phyloP scores from a whole-genome alignment of 1,140 invertebrate species.

The Condylostylus longicornis region DNA sequence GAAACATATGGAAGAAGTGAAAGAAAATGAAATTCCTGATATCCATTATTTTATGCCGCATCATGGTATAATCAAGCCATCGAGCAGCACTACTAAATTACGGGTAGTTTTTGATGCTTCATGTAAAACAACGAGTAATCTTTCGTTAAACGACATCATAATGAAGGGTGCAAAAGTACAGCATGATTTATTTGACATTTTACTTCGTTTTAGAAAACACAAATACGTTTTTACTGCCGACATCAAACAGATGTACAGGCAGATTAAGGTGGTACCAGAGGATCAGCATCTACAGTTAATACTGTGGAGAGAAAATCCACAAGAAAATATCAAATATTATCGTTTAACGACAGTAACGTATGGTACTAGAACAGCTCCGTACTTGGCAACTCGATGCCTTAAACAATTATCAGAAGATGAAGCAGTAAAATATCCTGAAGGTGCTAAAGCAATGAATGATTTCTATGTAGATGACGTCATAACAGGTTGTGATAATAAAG shows the following conservation, averaged over 20 bases:
- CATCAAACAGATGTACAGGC: constrained; percentile 24
- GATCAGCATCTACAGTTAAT: constrained; percentile 24
- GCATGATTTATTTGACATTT: constrained; percentile 25
- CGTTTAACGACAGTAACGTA: constrained; percentile 23
- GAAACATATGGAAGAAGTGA: constrained; percentile 15
- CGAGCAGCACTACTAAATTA: constrained; percentile 15
- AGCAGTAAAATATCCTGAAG: constrained; percentile 9
- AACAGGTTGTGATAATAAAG: constrained; percentile 14
- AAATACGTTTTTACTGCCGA: constrained; percentile 18
- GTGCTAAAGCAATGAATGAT: constrained; percentile 10
- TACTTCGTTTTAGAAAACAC: constrained; percentile 21
- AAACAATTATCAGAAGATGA: constrained; percentile 26
- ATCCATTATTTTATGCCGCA: constrained; percentile 16
- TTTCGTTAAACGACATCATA: constrained; percentile 21
- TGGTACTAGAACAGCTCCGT: constrained; percentile 17
- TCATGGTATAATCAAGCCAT: constrained; percentile 15
- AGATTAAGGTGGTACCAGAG: constrained; percentile 11
- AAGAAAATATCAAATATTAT: constrained; percentile 15
- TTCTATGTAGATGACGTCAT: constrained; percentile 31
- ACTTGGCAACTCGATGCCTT: constrained; percentile 18
- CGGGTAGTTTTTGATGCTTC: constrained; percentile 20
- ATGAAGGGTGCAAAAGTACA: constrained; percentile 20
- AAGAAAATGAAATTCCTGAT: not conserved
- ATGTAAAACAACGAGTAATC: constrained; percentile 1
- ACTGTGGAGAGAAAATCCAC: constrained; percentile 20